phyloP scores from a whole-genome alignment of 2,797 vertebrate genomes.

The Helarctos malayanus region DNA sequence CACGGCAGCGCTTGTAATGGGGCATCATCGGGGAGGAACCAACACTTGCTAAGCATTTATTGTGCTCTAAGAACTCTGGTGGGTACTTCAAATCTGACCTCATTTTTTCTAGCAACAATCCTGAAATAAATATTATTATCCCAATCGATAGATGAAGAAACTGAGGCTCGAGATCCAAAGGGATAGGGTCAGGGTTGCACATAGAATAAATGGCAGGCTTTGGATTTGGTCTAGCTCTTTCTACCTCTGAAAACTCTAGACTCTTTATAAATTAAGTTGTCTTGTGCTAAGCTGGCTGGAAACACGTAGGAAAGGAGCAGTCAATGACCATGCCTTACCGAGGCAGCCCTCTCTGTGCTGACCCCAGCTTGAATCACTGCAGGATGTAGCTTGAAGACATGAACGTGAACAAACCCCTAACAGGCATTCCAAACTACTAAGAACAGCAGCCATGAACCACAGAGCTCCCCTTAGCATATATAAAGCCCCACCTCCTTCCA shows the following conservation, averaged over 20 bases:
- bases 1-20: not conserved
- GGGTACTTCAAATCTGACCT: not conserved
- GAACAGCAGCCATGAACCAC: not conserved
- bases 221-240: not conserved
- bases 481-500: constrained; percentile 47
- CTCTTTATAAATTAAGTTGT: not conserved
- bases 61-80: not conserved
- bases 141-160: constrained; percentile 58
- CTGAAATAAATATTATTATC: not conserved
- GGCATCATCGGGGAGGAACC: accelerated
- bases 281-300: not conserved
- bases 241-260: not conserved
- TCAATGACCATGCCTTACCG: not conserved
- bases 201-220: not conserved
- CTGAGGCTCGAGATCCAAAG: constrained; percentile 9
- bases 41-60: not conserved
- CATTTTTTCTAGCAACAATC: constrained; percentile 8
- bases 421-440: constrained; percentile 20
- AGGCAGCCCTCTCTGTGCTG: not conserved
- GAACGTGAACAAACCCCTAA: constrained; percentile 5
- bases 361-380: not conserved
- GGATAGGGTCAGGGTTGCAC: not conserved
- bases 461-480: not conserved
- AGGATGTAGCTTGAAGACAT: not conserved
- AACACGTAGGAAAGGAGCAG: not conserved